Base-by-base conservation (phyloP, 2,113 vertebrate species). In the Chionodraco myersi region DNA sequence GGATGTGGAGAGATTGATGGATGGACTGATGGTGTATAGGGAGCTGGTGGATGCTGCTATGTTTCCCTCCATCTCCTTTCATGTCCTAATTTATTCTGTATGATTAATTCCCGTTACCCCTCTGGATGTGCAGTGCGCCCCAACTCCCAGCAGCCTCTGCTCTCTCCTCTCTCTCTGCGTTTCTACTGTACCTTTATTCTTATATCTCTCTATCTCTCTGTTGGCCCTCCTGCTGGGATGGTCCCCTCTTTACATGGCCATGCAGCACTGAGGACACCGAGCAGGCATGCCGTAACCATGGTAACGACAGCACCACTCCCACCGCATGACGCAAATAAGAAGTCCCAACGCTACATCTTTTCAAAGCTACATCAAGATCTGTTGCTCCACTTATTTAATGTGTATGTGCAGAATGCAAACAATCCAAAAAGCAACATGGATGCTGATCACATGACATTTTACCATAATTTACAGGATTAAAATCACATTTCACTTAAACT, bases 11-110 rank as follows among this genome's bases (percentile, higher is more conserved):
- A 23, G 66, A 78, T n/a, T 45, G 60, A 76, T 54, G 34, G 67
- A 78, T 34, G 30, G 4, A 13, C n/a, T 41, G 44, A 7, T 18
- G 15, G 76, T 56, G 68, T 36, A 54, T 64, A 68, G 30, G 54
- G 58, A 72, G 16, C 58, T 18, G 48, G n/a, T 68, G 64, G 67
- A 75, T 65, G 41, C 52, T 44, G 41, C 75, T 75, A 65, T 23
- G 10, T 83, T 65, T 80, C 64, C 65, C 34, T 60, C 64, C 57
- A 44, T 67, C 52, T 85, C 41, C 92, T 93, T 95, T 93, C 91
- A 94, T 93, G 89, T 94, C 69, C 52, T 93, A 92, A 93, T 94
- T 84, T 92, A 93, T 93, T 94, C 92, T 57, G 63, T 91, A 86
- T 90, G 91, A 91, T 94, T 94, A 94, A 94, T 93, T 92, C 90